Percentiles rank a stretch among this genome's conserved stretches.
Evolutionary conservation across 2,888 invertebrate species (phyloP).

Genomic region (Dromius quadrimaculatus): DNA sequence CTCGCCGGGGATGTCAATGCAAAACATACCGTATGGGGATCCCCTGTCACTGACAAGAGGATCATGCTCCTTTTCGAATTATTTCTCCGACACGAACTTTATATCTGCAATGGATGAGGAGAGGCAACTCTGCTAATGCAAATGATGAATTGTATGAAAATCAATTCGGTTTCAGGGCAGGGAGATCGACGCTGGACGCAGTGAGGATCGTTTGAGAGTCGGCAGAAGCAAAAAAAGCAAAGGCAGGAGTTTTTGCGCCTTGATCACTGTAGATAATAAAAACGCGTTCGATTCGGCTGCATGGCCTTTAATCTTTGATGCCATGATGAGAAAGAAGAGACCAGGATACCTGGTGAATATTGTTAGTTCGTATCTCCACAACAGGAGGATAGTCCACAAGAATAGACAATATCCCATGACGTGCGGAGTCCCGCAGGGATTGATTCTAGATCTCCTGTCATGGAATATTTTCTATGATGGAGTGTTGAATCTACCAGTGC

Average conservation of each 20-base stretch:
- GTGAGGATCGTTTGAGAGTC: not conserved
- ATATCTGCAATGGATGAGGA: not conserved
- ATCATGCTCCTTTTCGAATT: not conserved
- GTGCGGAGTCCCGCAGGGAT: conserved; percentile 12
- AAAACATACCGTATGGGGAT: not conserved
- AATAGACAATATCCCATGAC: not conserved
- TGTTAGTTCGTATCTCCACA: not conserved
- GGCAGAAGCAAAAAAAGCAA: not conserved
- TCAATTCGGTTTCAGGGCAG: conserved; percentile 52
- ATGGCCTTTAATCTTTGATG: conserved; percentile 22
- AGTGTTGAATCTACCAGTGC: not conserved
- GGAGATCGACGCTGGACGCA: conserved; percentile 39
- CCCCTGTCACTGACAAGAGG: not conserved
- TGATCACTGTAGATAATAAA: conserved; percentile 31
- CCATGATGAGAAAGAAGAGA: not conserved
- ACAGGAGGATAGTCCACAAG: not conserved
- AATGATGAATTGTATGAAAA: not conserved
- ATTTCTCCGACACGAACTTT: not conserved
- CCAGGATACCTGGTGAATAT: not conserved
- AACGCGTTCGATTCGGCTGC: conserved; percentile 45
- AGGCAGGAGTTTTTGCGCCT: conserved; percentile 2
- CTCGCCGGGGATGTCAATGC: not conserved
- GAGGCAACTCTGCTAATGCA: not conserved
- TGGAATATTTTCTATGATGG: conserved; percentile 20
- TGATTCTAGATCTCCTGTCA: not conserved